Evolutionary conservation across 2,797 vertebrate species (phyloP).

Genomic region (Lerista edwardsae): DNA sequence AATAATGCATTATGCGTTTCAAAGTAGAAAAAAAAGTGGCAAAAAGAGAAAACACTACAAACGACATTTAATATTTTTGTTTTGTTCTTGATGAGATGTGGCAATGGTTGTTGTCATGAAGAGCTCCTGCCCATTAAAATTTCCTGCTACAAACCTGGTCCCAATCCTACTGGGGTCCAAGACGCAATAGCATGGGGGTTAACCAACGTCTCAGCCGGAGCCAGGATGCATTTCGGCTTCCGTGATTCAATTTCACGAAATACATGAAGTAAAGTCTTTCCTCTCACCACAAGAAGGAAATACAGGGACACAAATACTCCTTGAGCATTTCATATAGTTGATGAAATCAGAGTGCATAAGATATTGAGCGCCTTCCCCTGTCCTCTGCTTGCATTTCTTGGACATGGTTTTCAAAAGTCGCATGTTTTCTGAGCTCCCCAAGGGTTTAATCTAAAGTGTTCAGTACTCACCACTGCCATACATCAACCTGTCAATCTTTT

Average conservation of each 20-base stretch:
- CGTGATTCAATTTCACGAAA: neutral
- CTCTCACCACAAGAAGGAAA: neutral
- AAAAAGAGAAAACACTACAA: too few relatives aligned
- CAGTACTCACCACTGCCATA: neutral
- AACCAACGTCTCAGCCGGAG: too few relatives aligned
- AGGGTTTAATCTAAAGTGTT: conserved; percentile 17
- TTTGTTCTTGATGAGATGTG: too few relatives aligned
- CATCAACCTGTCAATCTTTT: conserved; percentile 21
- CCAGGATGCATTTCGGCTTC: neutral
- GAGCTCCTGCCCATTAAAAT: neutral
- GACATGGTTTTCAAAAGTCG: neutral
- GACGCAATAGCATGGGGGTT: neutral
- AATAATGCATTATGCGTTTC: too few relatives aligned
- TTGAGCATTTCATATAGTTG: neutral
- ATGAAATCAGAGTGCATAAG: conserved; percentile 9
- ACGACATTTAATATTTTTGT: too few relatives aligned
- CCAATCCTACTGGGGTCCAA: neutral
- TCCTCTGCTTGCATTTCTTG: neutral
- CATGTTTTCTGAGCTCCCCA: conserved; percentile 1
- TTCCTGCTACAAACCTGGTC: too few relatives aligned
- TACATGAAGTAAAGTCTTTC: neutral
- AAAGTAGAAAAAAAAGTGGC: too few relatives aligned
- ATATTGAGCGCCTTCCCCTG: neutral
- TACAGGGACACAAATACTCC: neutral
- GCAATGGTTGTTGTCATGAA: neutral